Conservation (phyloP, 2,797 vertebrate genomes). For the Phataginus tetradactyla region DNA sequence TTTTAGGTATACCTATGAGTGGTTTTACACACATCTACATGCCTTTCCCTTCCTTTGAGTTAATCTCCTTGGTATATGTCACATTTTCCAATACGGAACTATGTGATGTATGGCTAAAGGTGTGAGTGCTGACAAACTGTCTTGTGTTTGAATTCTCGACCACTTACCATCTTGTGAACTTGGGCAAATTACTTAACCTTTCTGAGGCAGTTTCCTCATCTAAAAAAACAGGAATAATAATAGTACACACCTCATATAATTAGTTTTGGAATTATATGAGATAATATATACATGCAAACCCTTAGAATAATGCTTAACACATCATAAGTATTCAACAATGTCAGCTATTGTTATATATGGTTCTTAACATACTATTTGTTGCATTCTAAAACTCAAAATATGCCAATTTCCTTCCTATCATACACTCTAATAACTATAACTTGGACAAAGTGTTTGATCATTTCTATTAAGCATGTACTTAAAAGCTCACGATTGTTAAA, state of each 20-base stretch:
- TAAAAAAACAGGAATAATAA: constrained; percentile 40
- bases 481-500: constrained; percentile 13
- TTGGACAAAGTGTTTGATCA: neutral
- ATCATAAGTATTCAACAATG: neutral
- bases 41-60: constrained; percentile 21
- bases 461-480: constrained; percentile 27
- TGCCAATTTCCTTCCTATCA: constrained; percentile 12
- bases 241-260: neutral
- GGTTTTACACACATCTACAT: neutral
- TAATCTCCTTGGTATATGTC: neutral
- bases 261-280: neutral
- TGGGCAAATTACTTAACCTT: neutral
- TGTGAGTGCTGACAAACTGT: neutral
- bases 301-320: neutral
- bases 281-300: neutral
- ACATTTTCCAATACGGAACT: constrained; percentile 11
- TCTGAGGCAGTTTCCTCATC: neutral
- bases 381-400: constrained; percentile 14
- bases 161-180: neutral
- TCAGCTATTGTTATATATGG: neutral
- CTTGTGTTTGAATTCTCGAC: constrained; percentile 1
- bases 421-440: neutral
- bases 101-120: neutral
- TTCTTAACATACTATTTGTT: neutral
- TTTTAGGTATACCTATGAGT: constrained; percentile 4